Evolutionary conservation across 2,797 vertebrate genomes (phyloP).

Genomic region (Cryptoprocta ferox): DNA sequence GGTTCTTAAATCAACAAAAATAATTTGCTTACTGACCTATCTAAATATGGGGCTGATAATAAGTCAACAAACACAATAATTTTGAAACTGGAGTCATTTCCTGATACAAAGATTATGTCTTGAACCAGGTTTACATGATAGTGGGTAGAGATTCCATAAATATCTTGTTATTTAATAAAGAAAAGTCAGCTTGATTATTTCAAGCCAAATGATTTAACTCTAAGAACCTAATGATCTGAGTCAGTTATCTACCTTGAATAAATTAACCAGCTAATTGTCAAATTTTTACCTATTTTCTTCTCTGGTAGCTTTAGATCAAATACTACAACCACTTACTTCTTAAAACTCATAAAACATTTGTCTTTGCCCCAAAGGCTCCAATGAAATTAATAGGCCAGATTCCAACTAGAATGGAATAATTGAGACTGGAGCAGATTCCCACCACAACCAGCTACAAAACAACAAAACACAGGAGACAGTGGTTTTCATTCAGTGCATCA

Average conservation of each 20-base stretch:
- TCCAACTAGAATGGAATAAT: too few relatives aligned
- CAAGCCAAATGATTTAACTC: conserved; percentile 11
- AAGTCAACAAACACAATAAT: not conserved
- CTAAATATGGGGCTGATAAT: not conserved
- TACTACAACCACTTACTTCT: not conserved
- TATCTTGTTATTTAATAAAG: conserved; percentile 26
- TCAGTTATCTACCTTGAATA: not conserved
- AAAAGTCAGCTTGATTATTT: conserved; percentile 41
- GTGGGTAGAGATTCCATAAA: not conserved
- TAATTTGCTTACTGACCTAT: not conserved
- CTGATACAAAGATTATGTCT: conserved; percentile 42
- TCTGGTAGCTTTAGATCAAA: not conserved
- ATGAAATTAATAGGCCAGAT: not conserved
- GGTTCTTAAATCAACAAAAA: not conserved
- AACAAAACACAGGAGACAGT: not conserved
- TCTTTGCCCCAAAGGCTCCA: not conserved
- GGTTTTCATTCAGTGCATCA: not conserved
- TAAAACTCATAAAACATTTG: not conserved
- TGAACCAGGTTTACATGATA: too few relatives aligned
- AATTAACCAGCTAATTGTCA: not conserved
- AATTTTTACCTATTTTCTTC: not conserved
- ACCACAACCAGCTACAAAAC: not conserved
- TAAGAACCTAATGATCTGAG: not conserved
- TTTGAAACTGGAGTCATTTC: not conserved
- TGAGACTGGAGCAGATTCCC: too few relatives aligned